phyloP scores from a whole-genome alignment of 2,888 invertebrate species.

The Aphidius colemani region DNA sequence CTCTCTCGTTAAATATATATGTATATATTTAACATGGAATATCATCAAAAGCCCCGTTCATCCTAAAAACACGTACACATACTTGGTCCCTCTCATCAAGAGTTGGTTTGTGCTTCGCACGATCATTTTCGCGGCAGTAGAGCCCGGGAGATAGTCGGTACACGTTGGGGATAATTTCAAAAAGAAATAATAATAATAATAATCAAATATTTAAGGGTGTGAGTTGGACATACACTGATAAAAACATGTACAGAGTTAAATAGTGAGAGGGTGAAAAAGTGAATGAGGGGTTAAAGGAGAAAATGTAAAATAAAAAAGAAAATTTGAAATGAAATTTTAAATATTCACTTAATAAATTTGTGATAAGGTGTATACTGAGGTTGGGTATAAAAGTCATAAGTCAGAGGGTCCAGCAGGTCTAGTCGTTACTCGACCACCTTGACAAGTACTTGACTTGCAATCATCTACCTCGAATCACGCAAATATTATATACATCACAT shows the following conservation, averaged over 20 bases:
- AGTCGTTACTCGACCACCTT: conserved; percentile 1
- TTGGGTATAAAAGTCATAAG: conserved; percentile 15
- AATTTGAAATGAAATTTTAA: too few relatives aligned
- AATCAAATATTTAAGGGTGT: conserved; percentile 56
- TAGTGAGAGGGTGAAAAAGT: conserved; percentile 31
- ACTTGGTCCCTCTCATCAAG: background rate
- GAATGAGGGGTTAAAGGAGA: conserved; percentile 4
- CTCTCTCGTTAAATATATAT: too few relatives aligned
- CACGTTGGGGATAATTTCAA: conserved; percentile 5
- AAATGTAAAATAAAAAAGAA: conserved; percentile 12
- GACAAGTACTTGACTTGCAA: too few relatives aligned
- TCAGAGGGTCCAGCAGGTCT: conserved; percentile 4
- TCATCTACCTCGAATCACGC: too few relatives aligned
- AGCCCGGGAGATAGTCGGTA: conserved; percentile 32
- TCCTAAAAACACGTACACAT: conserved; percentile 1
- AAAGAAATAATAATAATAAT: background rate
- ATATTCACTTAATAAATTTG: too few relatives aligned
- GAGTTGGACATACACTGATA: conserved; percentile 48
- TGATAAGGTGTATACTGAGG: background rate
- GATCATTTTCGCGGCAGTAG: conserved; percentile 35
- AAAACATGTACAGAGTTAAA: conserved; percentile 19
- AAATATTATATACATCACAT: too few relatives aligned
- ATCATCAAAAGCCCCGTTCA: too few relatives aligned
- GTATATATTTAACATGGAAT: too few relatives aligned
- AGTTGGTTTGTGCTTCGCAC: conserved; percentile 20